Evolutionary conservation across 2,888 invertebrate species (phyloP), one percentile per base, ranked within the genome.

Genomic region (Lycia hirtaria): DNA sequence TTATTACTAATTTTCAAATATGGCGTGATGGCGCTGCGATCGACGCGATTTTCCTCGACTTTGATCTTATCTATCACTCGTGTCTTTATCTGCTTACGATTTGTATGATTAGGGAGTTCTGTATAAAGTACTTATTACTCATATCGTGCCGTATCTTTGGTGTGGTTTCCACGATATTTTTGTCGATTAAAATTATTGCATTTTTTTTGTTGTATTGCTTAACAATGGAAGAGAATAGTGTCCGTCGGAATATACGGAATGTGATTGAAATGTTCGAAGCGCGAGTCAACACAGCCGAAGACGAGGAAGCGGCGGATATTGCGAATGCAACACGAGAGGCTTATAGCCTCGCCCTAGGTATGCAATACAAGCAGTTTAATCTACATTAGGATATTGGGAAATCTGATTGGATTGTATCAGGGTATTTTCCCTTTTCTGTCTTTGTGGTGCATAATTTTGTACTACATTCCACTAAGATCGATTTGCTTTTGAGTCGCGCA

Each of bases 191-290:
- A 43, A 7, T 24, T 32, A 24, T 33, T 26, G 3, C 1, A 7
- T 40, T 47, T 35, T 33, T 32, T 32, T 41, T 43, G 50, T 52
- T 53, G 15, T 38, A 38, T 48, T 45, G 53, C 59, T 14, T 32
- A 40, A 72, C 61, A 60, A 87, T 87, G 87, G 80, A 75, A 55
- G 65, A 53, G 38, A 72, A 63, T 60, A 73, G 64, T 60, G 62
- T 60, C 48, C 71, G 65, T 33, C 78, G 64, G 48, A 83, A 86
- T 58, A 84, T 86, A 81, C 78, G 78, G 43, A 71, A 82, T 68
- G 78, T 90, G 26, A 91, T 91, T 67, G 74, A 87, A 62, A 82
- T 89, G 78, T 91, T 89, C 56, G 91, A 91, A 71, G 66, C 76
- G n/a, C 76, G 79, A 26, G 65, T 63, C 22, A 81, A 75, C 62